Evolutionary conservation across 2,113 vertebrate genomes (phyloP), one percentile per base, ranked within the genome.

Genomic region (Tupaia chinensis): DNA sequence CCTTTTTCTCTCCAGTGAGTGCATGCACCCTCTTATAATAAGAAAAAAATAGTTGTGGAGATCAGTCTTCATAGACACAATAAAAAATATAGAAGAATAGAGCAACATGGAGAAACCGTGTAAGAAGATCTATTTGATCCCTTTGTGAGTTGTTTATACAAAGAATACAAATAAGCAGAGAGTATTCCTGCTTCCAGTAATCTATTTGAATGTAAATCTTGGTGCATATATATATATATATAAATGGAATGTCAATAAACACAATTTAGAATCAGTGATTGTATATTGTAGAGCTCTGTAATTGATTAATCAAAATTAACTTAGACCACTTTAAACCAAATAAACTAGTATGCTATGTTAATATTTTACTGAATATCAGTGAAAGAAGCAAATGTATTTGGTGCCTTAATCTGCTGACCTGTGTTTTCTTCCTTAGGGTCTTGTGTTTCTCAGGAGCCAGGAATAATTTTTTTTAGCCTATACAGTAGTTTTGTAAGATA

Each of bases 301-400:
- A 72, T 84, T 94, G 81, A 81, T 93, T 96, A 93, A 87, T 96
- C 74, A 96, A 65, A 96, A 93, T 81, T 89, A 96, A 93, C 60
- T 95, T 83, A 97, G 70, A 84, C 34, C 61, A 91, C 20, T 79
- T 95, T 94, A 68, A 93, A 22, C 58, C 76, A 78, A 85, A 92
- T 86, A 93, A 60, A 87, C 44, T 84, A 92, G 60, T 91, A 76
- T 83, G 72, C 63, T 53, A 87, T 95, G 92, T 93, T 97, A 94
- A 89, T 96, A 89, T 95, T 98, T 97, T 93, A 93, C 77, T 80
- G 91, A 80, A 80, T 97, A 89, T 86, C 95, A 96, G 58, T 74
- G 86, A 95, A 97, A 95, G 61, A 95, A 94, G 89, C 70, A 86
- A 93, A 94, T 91, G 76, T 68, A 87, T 93, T 96, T 89, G 73